Evolutionary conservation across 1,140 invertebrate species (phyloP), one percentile per base, ranked within the genome.

Genomic region (Drosophila baimaii): DNA sequence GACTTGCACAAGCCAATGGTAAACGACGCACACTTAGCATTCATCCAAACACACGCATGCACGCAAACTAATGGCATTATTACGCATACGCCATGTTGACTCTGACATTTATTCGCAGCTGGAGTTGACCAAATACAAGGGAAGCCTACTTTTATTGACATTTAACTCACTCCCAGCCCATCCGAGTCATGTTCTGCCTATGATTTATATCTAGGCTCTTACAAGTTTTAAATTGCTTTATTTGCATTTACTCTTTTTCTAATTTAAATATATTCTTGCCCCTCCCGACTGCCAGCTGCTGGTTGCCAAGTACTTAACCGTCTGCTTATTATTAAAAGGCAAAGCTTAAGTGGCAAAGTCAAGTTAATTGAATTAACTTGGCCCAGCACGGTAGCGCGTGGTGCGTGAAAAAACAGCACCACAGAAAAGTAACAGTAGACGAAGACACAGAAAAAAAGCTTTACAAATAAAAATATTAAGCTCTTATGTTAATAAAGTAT

Each of bases 261-360:
- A 61, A 56, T 55, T 70, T 77, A 27, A 77, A 77, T 46, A 46
- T 59, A 68, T 58, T 39, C n/a, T 15, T 9, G 2, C 4, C 41
- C n/a, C 4, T 31, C n/a, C 29, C 44, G 17, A 27, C 62, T 19
- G 27, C 37, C 39, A 17, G 4, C 27, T 31, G 29, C 33, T 54
- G 43, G 59, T 71, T 81, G 75, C 70, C 41, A 63, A 63, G 84
- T 89, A 89, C 77, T 88, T 88, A 79, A 79, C 79, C 79, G 83
- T 80, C 83, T 80, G 84, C 83, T 86, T 86, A 79, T 86, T 86
- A 86, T 88, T 86, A 86, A 86, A 78, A 86, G 85, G 83, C 69
- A 85, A 71, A 88, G 83, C 79, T 88, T 88, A 86, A 86, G 83
- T 88, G 83, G 83, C 79, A 88, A 78, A 88, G 83, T 88, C 83